A percentile compares a stretch with the other conserved stretches of the same genome.
Evolutionary conservation across 2,888 invertebrate genomes (phyloP).

Genomic region (Belgica antarctica): DNA sequence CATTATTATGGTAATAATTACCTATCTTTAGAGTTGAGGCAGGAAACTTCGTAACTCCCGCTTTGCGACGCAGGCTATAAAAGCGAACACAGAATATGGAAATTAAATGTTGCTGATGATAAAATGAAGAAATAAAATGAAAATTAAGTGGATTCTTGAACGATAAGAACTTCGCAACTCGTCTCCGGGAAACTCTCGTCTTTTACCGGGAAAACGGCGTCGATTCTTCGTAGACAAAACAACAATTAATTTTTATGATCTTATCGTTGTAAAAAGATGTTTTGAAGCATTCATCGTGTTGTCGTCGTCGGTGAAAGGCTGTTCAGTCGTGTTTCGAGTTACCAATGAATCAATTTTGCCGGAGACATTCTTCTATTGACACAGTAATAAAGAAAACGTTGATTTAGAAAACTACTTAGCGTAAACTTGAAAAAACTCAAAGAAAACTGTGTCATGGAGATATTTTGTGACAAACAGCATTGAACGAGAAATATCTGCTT

Average conservation of each 20-base stretch:
- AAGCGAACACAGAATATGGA: conserved; percentile 34
- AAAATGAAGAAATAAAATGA: conserved; percentile 39
- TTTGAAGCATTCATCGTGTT: background rate
- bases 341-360: too few relatives aligned
- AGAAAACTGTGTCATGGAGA: background rate
- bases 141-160: conserved; percentile 39
- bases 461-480: background rate
- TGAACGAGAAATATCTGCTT: background rate
- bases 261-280: conserved; percentile 10
- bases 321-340: too few relatives aligned
- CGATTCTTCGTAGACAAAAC: conserved; percentile 13
- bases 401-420: background rate
- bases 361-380: too few relatives aligned
- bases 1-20: conserved; percentile 37
- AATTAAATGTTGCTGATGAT: conserved; percentile 38
- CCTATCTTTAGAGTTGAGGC: background rate
- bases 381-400: too few relatives aligned
- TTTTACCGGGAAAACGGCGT: background rate
- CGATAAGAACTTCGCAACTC: conserved; percentile 8
- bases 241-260: conserved; percentile 40
- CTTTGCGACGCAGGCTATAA: background rate
- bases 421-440: conserved; percentile 8
- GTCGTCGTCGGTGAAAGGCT: background rate
- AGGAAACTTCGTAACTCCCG: background rate
- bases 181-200: background rate